Evolutionary conservation across 2,797 vertebrate species (phyloP).

Genomic region (Crocodylus rhombifer): DNA sequence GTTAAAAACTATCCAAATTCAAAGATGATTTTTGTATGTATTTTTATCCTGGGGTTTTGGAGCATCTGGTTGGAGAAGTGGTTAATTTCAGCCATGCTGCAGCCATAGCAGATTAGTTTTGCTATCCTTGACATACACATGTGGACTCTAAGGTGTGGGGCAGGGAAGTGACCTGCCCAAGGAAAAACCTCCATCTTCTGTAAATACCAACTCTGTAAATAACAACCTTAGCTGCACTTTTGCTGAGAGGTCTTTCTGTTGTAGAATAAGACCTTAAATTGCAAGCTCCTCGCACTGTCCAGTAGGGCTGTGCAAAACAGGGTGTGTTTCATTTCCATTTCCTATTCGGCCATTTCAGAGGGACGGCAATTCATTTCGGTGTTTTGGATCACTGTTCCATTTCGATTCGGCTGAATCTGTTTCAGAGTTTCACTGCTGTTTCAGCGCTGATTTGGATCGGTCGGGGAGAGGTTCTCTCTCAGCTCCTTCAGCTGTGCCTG

Average conservation of each 20-base stretch:
- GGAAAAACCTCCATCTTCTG: not conserved
- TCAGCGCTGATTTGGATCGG: too few species aligned
- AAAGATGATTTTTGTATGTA: not conserved
- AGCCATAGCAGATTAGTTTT: not conserved
- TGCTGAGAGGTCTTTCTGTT: not conserved
- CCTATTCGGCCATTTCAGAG: too few species aligned
- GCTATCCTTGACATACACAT: accelerated
- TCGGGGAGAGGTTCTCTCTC: too few species aligned
- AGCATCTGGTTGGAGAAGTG: not conserved
- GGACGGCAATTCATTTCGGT: too few species aligned
- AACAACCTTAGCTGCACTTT: not conserved
- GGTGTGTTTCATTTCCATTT: too few species aligned
- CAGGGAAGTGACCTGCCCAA: too few species aligned
- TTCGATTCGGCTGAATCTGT: too few species aligned
- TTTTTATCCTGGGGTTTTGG: not conserved
- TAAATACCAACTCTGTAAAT: accelerated
- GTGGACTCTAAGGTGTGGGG: not conserved
- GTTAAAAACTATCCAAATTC: not conserved
- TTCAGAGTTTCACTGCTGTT: too few species aligned
- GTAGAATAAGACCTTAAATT: not conserved
- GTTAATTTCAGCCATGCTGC: not conserved
- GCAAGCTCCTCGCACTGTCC: not conserved
- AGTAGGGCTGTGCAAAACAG: too few species aligned
- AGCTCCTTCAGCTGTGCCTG: too few species aligned
- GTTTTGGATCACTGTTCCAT: too few species aligned